Percentiles rank a stretch among this genome's conserved stretches.
These are phyloP conservation scores for Crenuchus spilurus DNA, from an alignment of 2,797 vertebrate species.

Conservation along the genomic window DNA sequence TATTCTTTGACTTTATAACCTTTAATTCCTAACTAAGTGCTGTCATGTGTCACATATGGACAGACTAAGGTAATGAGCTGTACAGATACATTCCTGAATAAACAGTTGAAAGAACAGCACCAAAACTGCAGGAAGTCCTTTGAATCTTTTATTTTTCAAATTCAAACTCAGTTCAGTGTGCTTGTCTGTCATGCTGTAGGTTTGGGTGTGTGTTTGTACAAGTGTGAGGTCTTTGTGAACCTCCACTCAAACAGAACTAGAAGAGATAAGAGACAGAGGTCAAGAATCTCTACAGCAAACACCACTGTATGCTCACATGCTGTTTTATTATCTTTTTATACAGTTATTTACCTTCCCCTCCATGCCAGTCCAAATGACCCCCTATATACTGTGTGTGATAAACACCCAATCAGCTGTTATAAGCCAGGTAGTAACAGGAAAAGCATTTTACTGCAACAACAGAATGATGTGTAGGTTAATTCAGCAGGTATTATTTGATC, in stretches of 20 bases:
- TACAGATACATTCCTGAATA: too few species aligned
- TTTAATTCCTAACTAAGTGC: too few species aligned
- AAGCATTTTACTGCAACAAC: background rate
- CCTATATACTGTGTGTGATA: background rate
- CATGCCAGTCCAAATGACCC: background rate
- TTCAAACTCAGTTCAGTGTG: background rate
- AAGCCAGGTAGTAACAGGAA: background rate
- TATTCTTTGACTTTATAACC: too few species aligned
- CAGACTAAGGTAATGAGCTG: too few species aligned
- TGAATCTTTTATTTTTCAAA: too few species aligned
- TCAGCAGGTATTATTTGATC: background rate
- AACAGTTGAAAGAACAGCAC: too few species aligned
- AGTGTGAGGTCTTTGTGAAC: background rate
- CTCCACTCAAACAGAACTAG: constrained; percentile 15
- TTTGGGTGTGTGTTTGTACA: constrained; percentile 16
- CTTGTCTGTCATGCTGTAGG: background rate
- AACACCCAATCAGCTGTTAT: background rate
- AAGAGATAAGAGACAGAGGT: constrained; percentile 31
- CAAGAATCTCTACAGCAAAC: constrained; percentile 35
- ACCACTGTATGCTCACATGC: constrained; percentile 5
- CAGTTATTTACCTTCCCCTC: constrained; percentile 39
- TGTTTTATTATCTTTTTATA: constrained; percentile 22
- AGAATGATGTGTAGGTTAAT: background rate
- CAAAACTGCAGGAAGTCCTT: background rate
- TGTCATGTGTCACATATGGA: too few species aligned